Base-by-base conservation (phyloP, 2,113 vertebrate genomes). In the Chloropsis hardwickii region DNA sequence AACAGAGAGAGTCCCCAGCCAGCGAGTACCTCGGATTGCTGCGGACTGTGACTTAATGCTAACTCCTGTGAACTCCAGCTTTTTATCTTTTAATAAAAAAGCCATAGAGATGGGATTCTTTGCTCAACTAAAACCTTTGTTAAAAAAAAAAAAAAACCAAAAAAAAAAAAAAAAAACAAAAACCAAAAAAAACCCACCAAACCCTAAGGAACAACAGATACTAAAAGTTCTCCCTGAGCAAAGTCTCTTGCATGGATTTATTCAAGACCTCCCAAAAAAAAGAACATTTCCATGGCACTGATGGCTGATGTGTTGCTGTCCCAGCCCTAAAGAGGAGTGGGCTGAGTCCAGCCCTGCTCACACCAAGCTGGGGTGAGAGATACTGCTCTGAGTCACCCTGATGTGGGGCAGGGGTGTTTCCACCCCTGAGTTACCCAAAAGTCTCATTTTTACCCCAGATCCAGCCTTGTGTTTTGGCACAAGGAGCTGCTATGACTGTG, bases 71-170 rank as follows among this genome's bases (percentile, higher is more conserved):
- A 98, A 97, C 95, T 96, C 96, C 94, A 2, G 54, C 95, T 94
- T 97, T 98, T 98, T 96, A 98, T 98, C 97, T 97, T 95, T 86
- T 88, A 86, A 97, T 93, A 90, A 93, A 95, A 97, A 97, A 97
- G 54, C 91, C 86, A 28, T 40, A 93, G 85, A 96, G 96, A 95
- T 94, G 96, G 96, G 94, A 73, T 96, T 94, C 78, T 91, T 97
- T 70, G n/a, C 94, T 81, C 66, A 44, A 58, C 94, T 92, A 72
- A 94, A 97, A 95, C 81, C 89, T 93, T 95, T 92, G 95, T 95
- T 93, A 62, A 92, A 86, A 94, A 74, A 39, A 35, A 48, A 44
- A 51, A 51, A 21, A 12, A 40, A 50, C n/a, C n/a, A n/a, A n/a
- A n/a, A 62, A 92, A 86, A 94, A 74, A 39, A 35, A 48, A 44